These are phyloP conservation scores for Poeciliopsis infans DNA, from an alignment of 2,797 vertebrate genomes.

Conservation along the genomic window DNA sequence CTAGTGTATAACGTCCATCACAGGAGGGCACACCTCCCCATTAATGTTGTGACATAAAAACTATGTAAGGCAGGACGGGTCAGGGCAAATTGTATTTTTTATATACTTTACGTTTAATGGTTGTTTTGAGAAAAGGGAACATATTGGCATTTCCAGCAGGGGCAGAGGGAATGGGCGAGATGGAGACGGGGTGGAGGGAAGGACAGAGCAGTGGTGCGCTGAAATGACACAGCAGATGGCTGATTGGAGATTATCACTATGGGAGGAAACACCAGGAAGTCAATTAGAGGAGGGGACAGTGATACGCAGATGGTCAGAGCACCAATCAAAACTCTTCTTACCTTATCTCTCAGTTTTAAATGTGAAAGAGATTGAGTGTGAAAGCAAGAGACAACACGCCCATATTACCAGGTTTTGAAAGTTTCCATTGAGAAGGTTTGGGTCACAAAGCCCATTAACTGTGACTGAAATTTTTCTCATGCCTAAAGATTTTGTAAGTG, in stretches of 20 bases:
- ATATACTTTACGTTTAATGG: conserved; percentile 19
- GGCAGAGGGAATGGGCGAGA: conserved; percentile 18
- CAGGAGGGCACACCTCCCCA: conserved; percentile 47
- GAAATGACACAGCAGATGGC: conserved; percentile 72
- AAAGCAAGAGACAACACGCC: not conserved
- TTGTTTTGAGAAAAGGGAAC: conserved; percentile 33
- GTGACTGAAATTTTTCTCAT: not conserved
- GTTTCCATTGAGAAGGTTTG: not conserved
- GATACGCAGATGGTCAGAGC: conserved; percentile 26
- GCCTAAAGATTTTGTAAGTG: not conserved
- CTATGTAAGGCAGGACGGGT: conserved; percentile 16
- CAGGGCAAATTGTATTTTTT: conserved; percentile 28
- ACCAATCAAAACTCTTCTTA: conserved; percentile 52
- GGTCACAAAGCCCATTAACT: not conserved
- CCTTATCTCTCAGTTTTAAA: conserved; percentile 10
- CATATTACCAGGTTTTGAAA: not conserved
- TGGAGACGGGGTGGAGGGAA: conserved; percentile 38
- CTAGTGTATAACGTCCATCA: conserved; percentile 67
- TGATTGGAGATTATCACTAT: conserved; percentile 74
- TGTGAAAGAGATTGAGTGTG: conserved; percentile 18
- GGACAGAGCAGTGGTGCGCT: conserved; percentile 35
- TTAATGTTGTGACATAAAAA: conserved; percentile 15
- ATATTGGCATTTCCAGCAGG: conserved; percentile 50
- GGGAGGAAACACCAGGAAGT: conserved; percentile 62
- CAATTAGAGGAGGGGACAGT: conserved; percentile 64